A percentile compares a stretch with the other conserved stretches of the same genome.
These are phyloP conservation scores for Lithobates pipiens DNA, from an alignment of 2,797 vertebrate species.

Conservation along the genomic window DNA sequence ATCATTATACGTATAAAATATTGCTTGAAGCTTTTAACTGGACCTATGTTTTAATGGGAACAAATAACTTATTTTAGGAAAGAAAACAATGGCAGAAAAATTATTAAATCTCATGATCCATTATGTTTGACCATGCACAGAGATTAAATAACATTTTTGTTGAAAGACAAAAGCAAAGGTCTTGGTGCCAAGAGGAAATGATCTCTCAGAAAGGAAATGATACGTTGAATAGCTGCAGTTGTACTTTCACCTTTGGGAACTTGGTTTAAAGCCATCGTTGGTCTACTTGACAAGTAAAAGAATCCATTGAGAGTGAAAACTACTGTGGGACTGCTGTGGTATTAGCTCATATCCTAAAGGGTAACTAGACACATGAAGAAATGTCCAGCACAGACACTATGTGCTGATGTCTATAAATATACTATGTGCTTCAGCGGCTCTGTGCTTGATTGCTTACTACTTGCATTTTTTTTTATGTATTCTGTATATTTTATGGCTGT, in stretches of 20 bases:
- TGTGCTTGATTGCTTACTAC: slow-evolving; percentile 25
- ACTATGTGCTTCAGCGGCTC: slow-evolving; percentile 35
- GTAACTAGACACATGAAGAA: slow-evolving; percentile 62
- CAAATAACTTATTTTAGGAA: slow-evolving; percentile 47
- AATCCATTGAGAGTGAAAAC: slow-evolving; percentile 62
- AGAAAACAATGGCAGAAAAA: slow-evolving; percentile 55
- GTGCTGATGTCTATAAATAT: slow-evolving; percentile 35
- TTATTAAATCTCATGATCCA: slow-evolving; percentile 59
- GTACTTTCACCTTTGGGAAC: slow-evolving; percentile 61
- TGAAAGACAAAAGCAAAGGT: slow-evolving; percentile 64
- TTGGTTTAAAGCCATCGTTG: slow-evolving; percentile 65
- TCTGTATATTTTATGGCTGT: slow-evolving; percentile 14
- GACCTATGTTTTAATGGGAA: slow-evolving; percentile 29
- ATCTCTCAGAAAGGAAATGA: slow-evolving; percentile 65
- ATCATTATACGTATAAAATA: slow-evolving; percentile 25
- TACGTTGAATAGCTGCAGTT: slow-evolving; percentile 57
- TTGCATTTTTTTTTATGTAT: slow-evolving; percentile 21
- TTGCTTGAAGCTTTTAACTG: slow-evolving; percentile 9
- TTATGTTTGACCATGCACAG: slow-evolving; percentile 57
- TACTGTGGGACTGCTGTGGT: slow-evolving; percentile 30
- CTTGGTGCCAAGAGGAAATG: slow-evolving; percentile 61
- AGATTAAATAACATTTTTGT: slow-evolving; percentile 63
- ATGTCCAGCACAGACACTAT: slow-evolving; percentile 18
- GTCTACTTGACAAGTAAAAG: slow-evolving; percentile 61
- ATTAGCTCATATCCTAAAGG: slow-evolving; percentile 52